A percentile compares a stretch with the other conserved stretches of the same genome.
Evolutionary conservation across 2,797 vertebrate species (phyloP).

Genomic region (Paratrypauchen microcephalus): DNA sequence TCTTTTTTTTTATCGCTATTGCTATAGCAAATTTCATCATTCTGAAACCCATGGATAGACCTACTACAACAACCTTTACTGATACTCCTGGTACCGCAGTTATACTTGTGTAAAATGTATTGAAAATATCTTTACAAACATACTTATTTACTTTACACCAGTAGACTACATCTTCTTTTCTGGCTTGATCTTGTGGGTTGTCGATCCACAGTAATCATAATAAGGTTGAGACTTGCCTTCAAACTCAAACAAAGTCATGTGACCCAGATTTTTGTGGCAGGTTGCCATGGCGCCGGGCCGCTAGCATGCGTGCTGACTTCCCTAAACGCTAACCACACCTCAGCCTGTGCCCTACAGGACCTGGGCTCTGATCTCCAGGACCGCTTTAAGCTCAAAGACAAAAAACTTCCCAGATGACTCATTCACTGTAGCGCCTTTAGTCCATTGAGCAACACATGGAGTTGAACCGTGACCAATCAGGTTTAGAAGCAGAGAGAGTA

Average conservation of each 20-base stretch:
- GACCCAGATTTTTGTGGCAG: conserved; percentile 42
- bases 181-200: conserved; percentile 19
- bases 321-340: conserved; percentile 58
- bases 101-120: too few species aligned
- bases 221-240: conserved; percentile 35
- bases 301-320: conserved; percentile 26
- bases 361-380: conserved; percentile 38
- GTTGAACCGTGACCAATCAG: conserved; percentile 52
- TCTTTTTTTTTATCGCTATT: too few species aligned
- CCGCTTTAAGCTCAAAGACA: conserved; percentile 9
- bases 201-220: conserved; percentile 30
- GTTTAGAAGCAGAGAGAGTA: conserved; percentile 32
- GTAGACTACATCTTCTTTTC: neutral
- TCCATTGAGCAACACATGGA: conserved; percentile 31
- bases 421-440: conserved; percentile 15
- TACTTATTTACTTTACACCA: neutral
- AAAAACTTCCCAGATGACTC: conserved; percentile 45
- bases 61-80: too few species aligned
- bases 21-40: too few species aligned
- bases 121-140: too few species aligned
- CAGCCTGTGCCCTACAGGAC: conserved; percentile 45
- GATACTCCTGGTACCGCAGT: too few species aligned
- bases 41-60: too few species aligned
- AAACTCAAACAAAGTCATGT: conserved; percentile 30
- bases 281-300: conserved; percentile 51